phyloP scores from a whole-genome alignment of 37 sponge, comb jelly and placozoan genomes.

The Theonella swinhoei region DNA sequence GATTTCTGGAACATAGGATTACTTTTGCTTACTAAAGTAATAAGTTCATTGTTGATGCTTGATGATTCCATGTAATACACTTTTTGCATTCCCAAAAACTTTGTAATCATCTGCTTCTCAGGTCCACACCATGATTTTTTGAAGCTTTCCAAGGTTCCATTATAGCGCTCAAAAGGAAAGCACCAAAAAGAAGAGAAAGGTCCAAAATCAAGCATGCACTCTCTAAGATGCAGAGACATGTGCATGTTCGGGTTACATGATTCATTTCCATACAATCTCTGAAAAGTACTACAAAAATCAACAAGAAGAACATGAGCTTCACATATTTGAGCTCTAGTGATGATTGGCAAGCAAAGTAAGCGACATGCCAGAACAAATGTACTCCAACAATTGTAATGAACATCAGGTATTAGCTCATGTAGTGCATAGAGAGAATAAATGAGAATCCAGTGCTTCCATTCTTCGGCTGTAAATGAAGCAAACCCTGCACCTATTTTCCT shows the following conservation, averaged over 20 bases:
- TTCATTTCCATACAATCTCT: slow-evolving; percentile 4
- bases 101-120: slow-evolving; percentile 20
- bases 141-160: slow-evolving; percentile 5
- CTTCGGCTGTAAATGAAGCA: slow-evolving; percentile 43
- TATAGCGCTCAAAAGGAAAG: too few relatives aligned
- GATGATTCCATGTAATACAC: not conserved
- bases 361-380: slow-evolving; percentile 30
- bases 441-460: too few relatives aligned
- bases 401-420: slow-evolving; percentile 10
- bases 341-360: slow-evolving; percentile 5
- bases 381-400: slow-evolving; percentile 29
- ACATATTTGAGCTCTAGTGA: not conserved
- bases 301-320: slow-evolving; percentile 26
- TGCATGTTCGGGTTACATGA: slow-evolving; percentile 36
- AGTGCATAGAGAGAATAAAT: slow-evolving; percentile 21
- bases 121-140: slow-evolving; percentile 9
- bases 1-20: not conserved
- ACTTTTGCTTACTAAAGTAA: not conserved
- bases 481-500: slow-evolving; percentile 24
- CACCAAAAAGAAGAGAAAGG: slow-evolving; percentile 46
- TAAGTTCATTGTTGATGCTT: too few relatives aligned
- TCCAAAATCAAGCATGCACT: slow-evolving; percentile 44
- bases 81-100: slow-evolving; percentile 14
- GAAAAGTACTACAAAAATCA: slow-evolving; percentile 19
- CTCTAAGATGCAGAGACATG: slow-evolving; percentile 31